These are phyloP conservation scores for Struthio camelus DNA, from an alignment of 2,113 vertebrate species.

Conservation along the genomic window DNA sequence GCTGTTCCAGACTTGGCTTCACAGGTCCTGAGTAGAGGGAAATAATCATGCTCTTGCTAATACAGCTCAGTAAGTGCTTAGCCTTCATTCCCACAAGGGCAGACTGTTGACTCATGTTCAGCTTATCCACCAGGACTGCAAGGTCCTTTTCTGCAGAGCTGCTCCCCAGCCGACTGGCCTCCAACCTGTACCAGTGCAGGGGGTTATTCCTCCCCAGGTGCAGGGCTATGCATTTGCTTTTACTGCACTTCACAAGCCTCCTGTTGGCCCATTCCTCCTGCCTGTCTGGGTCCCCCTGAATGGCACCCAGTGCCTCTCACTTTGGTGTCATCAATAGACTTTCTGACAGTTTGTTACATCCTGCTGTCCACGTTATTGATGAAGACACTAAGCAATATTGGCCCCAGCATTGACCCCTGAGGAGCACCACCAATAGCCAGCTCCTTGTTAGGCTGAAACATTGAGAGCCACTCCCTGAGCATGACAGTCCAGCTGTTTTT, in stretches of 20 bases:
- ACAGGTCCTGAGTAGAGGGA: background rate
- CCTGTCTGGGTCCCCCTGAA: background rate
- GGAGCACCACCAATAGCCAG: too few relatives aligned
- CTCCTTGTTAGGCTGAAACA: background rate
- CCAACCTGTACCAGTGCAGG: rapidly evolving
- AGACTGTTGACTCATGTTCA: rapidly evolving
- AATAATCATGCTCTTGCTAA: background rate
- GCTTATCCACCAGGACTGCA: background rate
- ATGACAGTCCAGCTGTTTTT: background rate
- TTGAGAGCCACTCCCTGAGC: background rate
- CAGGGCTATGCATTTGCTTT: rapidly evolving
- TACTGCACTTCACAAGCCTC: background rate
- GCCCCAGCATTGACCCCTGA: too few relatives aligned
- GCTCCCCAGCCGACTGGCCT: too few relatives aligned
- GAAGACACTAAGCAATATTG: too few relatives aligned
- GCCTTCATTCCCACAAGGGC: background rate
- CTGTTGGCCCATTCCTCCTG: background rate
- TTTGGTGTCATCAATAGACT: background rate
- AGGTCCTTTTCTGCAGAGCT: background rate
- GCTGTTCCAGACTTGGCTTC: background rate
- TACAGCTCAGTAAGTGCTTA: background rate
- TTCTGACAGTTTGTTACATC: rapidly evolving
- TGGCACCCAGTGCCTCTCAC: background rate
- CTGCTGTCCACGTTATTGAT: background rate
- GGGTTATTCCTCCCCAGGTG: background rate